Base-by-base conservation (phyloP, 2,113 vertebrate species). In the Mugil cephalus region DNA sequence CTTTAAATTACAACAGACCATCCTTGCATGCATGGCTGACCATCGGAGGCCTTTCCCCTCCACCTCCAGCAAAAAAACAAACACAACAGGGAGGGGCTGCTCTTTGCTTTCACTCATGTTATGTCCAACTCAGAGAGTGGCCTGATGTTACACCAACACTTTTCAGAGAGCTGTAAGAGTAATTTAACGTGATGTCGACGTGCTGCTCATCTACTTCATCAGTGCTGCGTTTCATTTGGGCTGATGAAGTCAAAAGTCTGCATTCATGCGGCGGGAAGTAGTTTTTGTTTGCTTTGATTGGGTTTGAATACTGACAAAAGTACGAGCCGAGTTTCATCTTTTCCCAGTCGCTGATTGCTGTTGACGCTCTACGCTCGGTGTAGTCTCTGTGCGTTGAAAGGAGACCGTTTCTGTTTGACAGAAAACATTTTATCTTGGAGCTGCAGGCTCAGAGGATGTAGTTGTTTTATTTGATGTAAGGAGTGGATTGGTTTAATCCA, bases 1-100 rank as follows among this genome's bases (percentile, higher is more conserved):
- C 77, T 84, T 85, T 79, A 89, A 88, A 91, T 88, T 76, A 67
- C 75, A 90, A 69, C 88, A 90, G 88, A 90, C 83, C 68, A 87
- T 74, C 67, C 64, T 61, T 51, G 76, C 88, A 90, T 56, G 85
- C 86, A 83, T 85, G 87, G 84, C 7, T 87, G 87, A 62, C 56
- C 39, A 36, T 46, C 74, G 12, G 66, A 62, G 56, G 64, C 70
- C 75, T 53, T 50, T 76, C 56, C 61, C 48, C 56, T 69, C 38
- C 78, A 82, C 80, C 85, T 71, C 79, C 77, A 82, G 82, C 77
- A 39, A 83, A 79, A 76, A 80, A 65, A 74, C 74, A 79, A 81
- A 77, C 60, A 75, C 40, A 74, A 9, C 36, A 51, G 74, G 77
- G 75, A 60, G 75, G 72, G 61, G 69, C 68, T 51, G 65, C 7